Evolutionary conservation across 2,113 vertebrate species (phyloP).

Genomic region (Rhinoptilus africanus): DNA sequence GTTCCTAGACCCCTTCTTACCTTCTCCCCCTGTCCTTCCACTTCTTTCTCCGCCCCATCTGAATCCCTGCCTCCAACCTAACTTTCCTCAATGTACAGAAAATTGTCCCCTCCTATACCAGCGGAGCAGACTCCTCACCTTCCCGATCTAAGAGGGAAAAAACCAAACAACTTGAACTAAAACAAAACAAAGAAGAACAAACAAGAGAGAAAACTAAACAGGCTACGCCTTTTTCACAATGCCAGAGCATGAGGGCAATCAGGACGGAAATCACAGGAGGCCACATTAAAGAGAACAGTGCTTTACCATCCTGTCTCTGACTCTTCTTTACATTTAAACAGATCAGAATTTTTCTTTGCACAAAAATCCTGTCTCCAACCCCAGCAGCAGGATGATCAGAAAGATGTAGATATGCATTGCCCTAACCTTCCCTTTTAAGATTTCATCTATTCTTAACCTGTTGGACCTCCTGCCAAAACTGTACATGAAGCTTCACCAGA

Average conservation of each 20-base stretch:
- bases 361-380: not conserved
- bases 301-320: not conserved
- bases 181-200: not conserved
- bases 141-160: not conserved
- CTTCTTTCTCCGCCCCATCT: not conserved
- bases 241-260: not conserved
- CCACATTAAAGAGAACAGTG: not conserved
- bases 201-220: not conserved
- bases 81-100: not conserved
- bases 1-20: not conserved
- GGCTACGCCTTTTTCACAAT: not conserved
- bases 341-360: not conserved
- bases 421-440: constrained; percentile 5
- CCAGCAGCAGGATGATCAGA: not conserved
- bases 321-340: not conserved
- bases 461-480: constrained; percentile 1
- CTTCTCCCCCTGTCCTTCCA: not conserved
- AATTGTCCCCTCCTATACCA: not conserved
- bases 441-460: constrained; percentile 41
- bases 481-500: not conserved
- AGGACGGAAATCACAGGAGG: not conserved
- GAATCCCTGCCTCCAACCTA: not conserved
- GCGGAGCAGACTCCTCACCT: accelerated
- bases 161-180: not conserved
- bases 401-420: constrained; percentile 5